Conservation (phyloP, 2,888 invertebrate genomes). For the Cheilosia scutellata region DNA sequence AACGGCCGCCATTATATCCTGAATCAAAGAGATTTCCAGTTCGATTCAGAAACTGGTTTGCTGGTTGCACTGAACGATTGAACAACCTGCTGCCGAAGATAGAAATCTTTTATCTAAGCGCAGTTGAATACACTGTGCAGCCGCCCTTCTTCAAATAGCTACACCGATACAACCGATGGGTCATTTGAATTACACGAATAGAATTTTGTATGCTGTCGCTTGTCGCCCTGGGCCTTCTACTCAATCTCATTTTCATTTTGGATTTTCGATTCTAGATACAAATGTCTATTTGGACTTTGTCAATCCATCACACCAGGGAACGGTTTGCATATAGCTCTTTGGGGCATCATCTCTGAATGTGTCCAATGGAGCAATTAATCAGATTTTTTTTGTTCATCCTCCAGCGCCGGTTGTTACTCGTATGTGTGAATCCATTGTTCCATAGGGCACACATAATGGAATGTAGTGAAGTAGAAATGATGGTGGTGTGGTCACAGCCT, state of each 20-base stretch:
- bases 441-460: constrained; percentile 52
- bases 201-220: constrained; percentile 46
- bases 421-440: constrained; percentile 48
- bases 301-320: constrained; percentile 75
- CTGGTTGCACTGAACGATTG: constrained; percentile 18
- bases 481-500: constrained; percentile 66
- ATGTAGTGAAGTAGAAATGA: neutral
- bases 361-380: constrained; percentile 73
- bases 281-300: constrained; percentile 76
- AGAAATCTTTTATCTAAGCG: constrained; percentile 69
- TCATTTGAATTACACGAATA: constrained; percentile 42
- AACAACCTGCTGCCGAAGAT: constrained; percentile 70
- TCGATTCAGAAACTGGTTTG: constrained; percentile 68
- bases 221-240: constrained; percentile 66
- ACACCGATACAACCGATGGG: constrained; percentile 24
- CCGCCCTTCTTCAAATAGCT: constrained; percentile 40
- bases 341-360: constrained; percentile 72
- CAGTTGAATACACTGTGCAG: constrained; percentile 34
- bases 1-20: constrained; percentile 61
- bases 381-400: constrained; percentile 30
- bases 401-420: constrained; percentile 39
- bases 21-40: constrained; percentile 46
- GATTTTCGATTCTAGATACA: constrained; percentile 74
- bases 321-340: constrained; percentile 67
- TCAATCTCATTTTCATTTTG: constrained; percentile 75